phyloP scores from a whole-genome alignment of 2,113 vertebrate genomes.

The Mesembrinibis cayennensis region DNA sequence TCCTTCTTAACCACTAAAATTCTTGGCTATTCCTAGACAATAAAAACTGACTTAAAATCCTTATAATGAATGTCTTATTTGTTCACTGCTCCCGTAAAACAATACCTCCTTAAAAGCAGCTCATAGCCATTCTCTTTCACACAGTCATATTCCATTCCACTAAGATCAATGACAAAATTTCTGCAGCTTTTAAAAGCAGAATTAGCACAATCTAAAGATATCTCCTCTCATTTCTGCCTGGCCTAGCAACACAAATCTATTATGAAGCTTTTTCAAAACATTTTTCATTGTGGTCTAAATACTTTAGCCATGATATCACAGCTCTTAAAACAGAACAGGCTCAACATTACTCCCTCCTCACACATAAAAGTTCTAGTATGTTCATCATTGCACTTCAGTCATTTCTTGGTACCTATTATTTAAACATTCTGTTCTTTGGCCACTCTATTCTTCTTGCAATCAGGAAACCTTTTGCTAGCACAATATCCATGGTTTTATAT shows the following conservation, averaged over 20 bases:
- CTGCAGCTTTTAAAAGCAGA: neutral
- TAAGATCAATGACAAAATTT: neutral
- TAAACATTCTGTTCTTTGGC: constrained; percentile 1
- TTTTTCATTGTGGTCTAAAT: constrained; percentile 24
- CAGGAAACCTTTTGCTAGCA: constrained; percentile 27
- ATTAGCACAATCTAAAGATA: constrained; percentile 23
- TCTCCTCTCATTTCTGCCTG: neutral
- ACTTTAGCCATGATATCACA: constrained; percentile 7
- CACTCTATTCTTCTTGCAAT: constrained; percentile 11
- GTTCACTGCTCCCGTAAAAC: neutral
- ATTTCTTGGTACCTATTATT: constrained; percentile 35
- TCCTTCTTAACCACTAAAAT: neutral
- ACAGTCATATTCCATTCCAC: neutral
- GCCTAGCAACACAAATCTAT: neutral
- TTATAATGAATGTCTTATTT: neutral
- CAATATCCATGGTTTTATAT: constrained; percentile 29
- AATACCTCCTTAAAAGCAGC: neutral
- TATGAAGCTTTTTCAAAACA: neutral
- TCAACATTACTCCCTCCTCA: neutral
- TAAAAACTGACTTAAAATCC: neutral
- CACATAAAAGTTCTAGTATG: neutral
- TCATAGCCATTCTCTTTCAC: neutral
- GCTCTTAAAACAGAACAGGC: neutral
- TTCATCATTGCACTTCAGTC: neutral
- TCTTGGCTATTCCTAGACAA: neutral